phyloP scores from a whole-genome alignment of 1,140 invertebrate species.

The Macrobrachium nipponense region DNA sequence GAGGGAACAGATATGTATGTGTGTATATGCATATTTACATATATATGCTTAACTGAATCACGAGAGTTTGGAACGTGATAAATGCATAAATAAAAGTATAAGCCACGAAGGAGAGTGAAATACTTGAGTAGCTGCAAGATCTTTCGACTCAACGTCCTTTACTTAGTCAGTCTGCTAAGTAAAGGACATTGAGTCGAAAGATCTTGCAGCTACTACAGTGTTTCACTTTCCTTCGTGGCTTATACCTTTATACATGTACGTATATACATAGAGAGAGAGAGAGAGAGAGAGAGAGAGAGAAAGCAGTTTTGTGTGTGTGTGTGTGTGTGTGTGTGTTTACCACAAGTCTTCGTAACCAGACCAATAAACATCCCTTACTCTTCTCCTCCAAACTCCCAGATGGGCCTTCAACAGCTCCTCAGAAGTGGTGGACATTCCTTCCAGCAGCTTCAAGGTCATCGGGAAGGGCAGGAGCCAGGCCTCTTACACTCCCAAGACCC shows the following conservation, averaged over 20 bases:
- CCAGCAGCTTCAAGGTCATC: slow-evolving; percentile 32
- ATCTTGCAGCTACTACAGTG: too few relatives aligned
- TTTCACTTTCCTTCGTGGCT: too few relatives aligned
- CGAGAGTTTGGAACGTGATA: too few relatives aligned
- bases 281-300: background rate
- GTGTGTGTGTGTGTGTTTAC: background rate
- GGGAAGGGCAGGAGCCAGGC: slow-evolving; percentile 45
- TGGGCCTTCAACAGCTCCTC: slow-evolving; percentile 54
- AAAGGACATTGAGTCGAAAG: too few relatives aligned
- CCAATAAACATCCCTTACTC: too few relatives aligned
- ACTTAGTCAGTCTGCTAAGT: too few relatives aligned
- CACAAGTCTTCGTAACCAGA: background rate
- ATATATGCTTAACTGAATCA: too few relatives aligned
- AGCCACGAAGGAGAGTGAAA: too few relatives aligned
- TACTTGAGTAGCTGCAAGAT: too few relatives aligned
- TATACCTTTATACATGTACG: background rate
- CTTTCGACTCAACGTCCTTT: too few relatives aligned
- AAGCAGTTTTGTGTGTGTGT: background rate
- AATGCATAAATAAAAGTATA: too few relatives aligned
- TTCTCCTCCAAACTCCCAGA: background rate
- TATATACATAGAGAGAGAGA: background rate
- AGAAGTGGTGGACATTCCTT: slow-evolving; percentile 38
- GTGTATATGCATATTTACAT: background rate
- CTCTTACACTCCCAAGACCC: slow-evolving; percentile 83
- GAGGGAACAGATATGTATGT: background rate